Conservation (phyloP, 2,888 invertebrate species). For the Habroteleia sp. region DNA sequence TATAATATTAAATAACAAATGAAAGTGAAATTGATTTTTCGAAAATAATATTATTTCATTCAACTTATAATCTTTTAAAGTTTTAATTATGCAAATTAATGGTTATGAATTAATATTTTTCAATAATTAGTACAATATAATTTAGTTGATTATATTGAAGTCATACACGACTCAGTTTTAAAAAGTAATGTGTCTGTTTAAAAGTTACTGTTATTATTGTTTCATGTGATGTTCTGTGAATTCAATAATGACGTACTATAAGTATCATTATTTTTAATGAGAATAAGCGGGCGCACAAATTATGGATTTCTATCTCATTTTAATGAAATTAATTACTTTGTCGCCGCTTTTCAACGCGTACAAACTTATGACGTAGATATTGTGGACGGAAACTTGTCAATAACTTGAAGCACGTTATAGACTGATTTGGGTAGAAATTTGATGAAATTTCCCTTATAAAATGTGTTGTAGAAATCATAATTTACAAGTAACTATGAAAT, state of each 20-base stretch:
- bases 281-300: slow-evolving; percentile 20
- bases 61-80: no score
- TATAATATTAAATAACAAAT: no score
- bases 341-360: slow-evolving; percentile 35
- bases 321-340: slow-evolving; percentile 55
- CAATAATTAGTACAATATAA: no score
- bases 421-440: slow-evolving; percentile 26
- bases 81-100: no score
- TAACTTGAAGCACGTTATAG: slow-evolving; percentile 21
- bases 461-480: no score
- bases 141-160: no score
- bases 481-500: no score
- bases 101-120: no score
- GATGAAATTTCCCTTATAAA: slow-evolving; percentile 28
- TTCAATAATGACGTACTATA: slow-evolving; percentile 45
- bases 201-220: slow-evolving; percentile 21
- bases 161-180: no score
- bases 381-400: slow-evolving; percentile 31
- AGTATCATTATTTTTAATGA: slow-evolving; percentile 62
- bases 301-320: slow-evolving; percentile 29
- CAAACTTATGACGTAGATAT: slow-evolving; percentile 23
- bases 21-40: no score
- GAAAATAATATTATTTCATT: no score
- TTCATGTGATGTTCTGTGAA: slow-evolving; percentile 17
- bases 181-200: no score